A percentile compares a stretch with the other conserved stretches of the same genome.
Conservation (phyloP, 2,888 invertebrate genomes). For the Microdon myrmicae region DNA sequence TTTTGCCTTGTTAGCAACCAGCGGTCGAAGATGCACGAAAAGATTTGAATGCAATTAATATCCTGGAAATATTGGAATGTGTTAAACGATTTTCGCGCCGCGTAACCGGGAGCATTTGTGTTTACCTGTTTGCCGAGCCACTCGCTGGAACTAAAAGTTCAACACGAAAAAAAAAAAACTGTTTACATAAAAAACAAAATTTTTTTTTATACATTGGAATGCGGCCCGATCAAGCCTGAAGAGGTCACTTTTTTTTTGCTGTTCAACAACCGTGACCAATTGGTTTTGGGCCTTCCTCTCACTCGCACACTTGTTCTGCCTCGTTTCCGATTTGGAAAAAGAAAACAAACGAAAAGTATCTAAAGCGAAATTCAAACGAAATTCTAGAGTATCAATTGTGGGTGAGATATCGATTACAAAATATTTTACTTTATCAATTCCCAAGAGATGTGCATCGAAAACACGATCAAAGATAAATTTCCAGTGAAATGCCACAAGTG, state of each 20-base stretch:
- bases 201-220: conserved; percentile 40
- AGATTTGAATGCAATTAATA: too few relatives aligned
- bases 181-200: conserved; percentile 2
- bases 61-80: too few relatives aligned
- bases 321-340: too few relatives aligned
- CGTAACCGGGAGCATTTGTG: conserved; percentile 45
- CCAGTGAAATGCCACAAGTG: conserved; percentile 6
- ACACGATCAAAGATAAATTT: conserved; percentile 1
- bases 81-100: conserved; percentile 30
- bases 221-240: conserved; percentile 49
- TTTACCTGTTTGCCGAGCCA: conserved; percentile 44
- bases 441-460: not conserved
- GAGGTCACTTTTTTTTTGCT: conserved; percentile 43
- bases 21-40: too few relatives aligned
- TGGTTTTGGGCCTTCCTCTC: too few relatives aligned
- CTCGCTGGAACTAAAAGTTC: conserved; percentile 37
- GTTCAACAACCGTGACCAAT: conserved; percentile 22
- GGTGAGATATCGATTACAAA: not conserved
- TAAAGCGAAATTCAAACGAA: too few relatives aligned
- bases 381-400: too few relatives aligned
- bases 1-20: too few relatives aligned
- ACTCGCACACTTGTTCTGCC: too few relatives aligned
- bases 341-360: too few relatives aligned
- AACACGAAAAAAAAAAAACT: conserved; percentile 23
- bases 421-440: not conserved